Conservation (phyloP, 2,797 vertebrate genomes). For the Chaetodon trifasciatus region DNA sequence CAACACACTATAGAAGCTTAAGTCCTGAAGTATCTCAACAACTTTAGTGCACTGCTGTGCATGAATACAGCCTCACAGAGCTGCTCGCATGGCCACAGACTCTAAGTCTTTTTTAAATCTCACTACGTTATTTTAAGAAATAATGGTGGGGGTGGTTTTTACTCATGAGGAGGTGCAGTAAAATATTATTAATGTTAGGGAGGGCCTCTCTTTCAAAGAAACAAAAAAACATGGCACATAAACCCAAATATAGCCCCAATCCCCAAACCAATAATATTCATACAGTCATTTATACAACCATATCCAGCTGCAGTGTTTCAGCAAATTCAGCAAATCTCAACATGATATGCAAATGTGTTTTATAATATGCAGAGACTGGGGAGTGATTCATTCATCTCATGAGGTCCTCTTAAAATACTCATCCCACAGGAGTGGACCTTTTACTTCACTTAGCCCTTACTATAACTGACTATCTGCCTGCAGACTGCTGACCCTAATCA, state of each 20-base stretch:
- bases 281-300: slow-evolving; percentile 24
- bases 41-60: background rate
- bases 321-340: slow-evolving; percentile 64
- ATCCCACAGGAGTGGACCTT: slow-evolving; percentile 32
- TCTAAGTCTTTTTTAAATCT: background rate
- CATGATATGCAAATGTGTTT: slow-evolving; percentile 63
- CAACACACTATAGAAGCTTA: background rate
- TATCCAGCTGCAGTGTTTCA: slow-evolving; percentile 35
- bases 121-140: slow-evolving; percentile 19
- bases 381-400: slow-evolving; percentile 61
- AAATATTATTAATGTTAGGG: slow-evolving; percentile 17
- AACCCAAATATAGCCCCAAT: slow-evolving; percentile 40
- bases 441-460: slow-evolving; percentile 36
- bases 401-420: slow-evolving; percentile 39
- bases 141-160: background rate
- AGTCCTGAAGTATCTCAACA: too few species aligned
- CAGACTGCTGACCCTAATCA: slow-evolving; percentile 55
- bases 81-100: background rate
- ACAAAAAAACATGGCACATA: slow-evolving; percentile 15
- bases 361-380: slow-evolving; percentile 46
- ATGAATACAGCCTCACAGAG: background rate
- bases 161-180: slow-evolving; percentile 20
- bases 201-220: background rate
- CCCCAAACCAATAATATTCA: slow-evolving; percentile 37
- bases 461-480: slow-evolving; percentile 33